Conservation (phyloP, 1,140 invertebrate species). For the Eupeodes corollae region DNA sequence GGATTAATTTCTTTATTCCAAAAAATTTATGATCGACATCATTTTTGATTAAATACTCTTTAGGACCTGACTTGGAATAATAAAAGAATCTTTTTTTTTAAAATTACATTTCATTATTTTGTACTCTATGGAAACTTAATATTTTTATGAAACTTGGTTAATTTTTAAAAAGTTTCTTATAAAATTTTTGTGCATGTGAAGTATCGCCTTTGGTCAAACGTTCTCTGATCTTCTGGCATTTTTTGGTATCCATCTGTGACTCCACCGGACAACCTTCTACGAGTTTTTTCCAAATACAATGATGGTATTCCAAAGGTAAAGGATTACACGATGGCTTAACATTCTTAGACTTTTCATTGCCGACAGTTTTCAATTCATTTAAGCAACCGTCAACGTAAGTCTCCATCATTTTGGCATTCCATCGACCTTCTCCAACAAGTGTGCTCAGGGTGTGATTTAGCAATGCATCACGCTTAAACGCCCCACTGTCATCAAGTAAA, state of each 20-base stretch:
- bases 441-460: background rate
- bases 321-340: conserved; percentile 3
- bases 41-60: too few relatives aligned
- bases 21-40: too few relatives aligned
- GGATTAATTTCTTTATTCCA: too few relatives aligned
- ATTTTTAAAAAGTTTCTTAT: too few relatives aligned
- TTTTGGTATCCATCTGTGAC: conserved; percentile 3
- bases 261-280: conserved; percentile 8
- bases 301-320: conserved; percentile 4
- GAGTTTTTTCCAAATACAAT: conserved; percentile 9
- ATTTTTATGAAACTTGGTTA: too few relatives aligned
- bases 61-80: too few relatives aligned
- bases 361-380: background rate
- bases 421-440: background rate
- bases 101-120: too few relatives aligned
- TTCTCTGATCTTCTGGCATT: conserved; percentile 7
- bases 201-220: conserved; percentile 2
- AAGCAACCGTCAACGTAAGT: conserved; percentile 8
- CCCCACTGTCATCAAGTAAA: conserved; percentile 5
- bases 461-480: conserved; percentile 6
- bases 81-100: too few relatives aligned
- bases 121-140: too few relatives aligned
- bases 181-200: too few relatives aligned
- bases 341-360: background rate
- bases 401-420: conserved; percentile 1